These are phyloP conservation scores for Eurystomus gularis DNA, from an alignment of 2,113 vertebrate species.

Conservation along the genomic window DNA sequence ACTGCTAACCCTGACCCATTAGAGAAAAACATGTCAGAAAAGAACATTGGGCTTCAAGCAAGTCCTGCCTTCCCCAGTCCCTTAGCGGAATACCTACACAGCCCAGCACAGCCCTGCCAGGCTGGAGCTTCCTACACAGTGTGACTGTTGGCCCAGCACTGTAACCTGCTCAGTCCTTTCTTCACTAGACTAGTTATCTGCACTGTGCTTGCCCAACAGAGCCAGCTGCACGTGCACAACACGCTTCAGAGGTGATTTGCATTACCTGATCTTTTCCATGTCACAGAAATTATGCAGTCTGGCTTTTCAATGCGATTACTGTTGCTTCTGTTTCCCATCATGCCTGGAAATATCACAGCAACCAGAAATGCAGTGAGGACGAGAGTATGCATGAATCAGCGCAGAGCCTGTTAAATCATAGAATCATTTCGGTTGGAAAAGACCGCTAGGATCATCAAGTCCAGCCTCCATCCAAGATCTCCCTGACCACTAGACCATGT, in stretches of 20 bases:
- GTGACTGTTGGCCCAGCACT: neutral
- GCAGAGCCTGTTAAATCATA: neutral
- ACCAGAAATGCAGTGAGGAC: neutral
- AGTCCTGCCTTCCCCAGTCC: neutral
- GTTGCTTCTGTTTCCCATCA: neutral
- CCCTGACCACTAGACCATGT: too few species aligned
- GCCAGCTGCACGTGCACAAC: neutral
- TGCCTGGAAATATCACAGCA: neutral
- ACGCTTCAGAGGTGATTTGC: fast-evolving
- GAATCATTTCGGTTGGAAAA: too few species aligned
- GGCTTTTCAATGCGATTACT: neutral
- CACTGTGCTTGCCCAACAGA: neutral
- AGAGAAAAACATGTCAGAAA: neutral
- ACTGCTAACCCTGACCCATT: neutral
- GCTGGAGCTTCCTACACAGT: neutral
- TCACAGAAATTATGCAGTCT: neutral
- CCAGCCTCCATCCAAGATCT: too few species aligned
- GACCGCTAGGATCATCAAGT: too few species aligned
- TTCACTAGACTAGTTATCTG: fast-evolving
- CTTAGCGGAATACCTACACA: fast-evolving
- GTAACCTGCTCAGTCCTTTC: neutral
- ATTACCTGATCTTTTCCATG: neutral
- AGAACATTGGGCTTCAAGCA: neutral
- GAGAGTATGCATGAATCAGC: neutral
- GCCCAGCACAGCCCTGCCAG: neutral